Evolutionary conservation across 1,140 invertebrate genomes (phyloP).

Genomic region (Drosophila sp.): DNA sequence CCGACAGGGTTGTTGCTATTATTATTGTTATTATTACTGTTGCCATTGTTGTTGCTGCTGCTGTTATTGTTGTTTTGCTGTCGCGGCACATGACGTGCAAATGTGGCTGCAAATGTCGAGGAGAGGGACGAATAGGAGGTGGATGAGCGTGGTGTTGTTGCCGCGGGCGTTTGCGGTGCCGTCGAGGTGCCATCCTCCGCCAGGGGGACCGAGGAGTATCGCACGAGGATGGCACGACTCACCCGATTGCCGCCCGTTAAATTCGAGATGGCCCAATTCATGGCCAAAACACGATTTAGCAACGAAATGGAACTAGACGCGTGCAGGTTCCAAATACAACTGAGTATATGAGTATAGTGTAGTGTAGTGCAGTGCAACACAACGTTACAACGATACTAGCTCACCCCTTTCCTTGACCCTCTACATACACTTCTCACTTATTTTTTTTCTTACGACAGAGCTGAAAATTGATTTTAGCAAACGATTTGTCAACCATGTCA

Average conservation of each 20-base stretch:
- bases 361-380: not conserved
- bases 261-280: conserved; percentile 84
- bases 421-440: conserved; percentile 1
- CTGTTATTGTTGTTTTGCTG: conserved; percentile 52
- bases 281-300: conserved; percentile 37
- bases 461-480: conserved; percentile 68
- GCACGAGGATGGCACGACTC: conserved; percentile 81
- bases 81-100: conserved; percentile 65
- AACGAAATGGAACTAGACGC: conserved; percentile 41
- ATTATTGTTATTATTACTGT: conserved; percentile 7
- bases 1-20: not conserved
- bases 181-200: conserved; percentile 68
- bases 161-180: conserved; percentile 83
- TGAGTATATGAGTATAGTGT: conserved; percentile 43
- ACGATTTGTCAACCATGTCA: conserved; percentile 64
- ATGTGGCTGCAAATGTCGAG: conserved; percentile 85
- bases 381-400: no score
- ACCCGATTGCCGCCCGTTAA: conserved; percentile 82
- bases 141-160: conserved; percentile 56
- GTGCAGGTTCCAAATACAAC: conserved; percentile 55
- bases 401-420: not conserved
- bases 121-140: conserved; percentile 84
- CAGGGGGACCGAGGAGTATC: conserved; percentile 79
- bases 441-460: conserved; percentile 29
- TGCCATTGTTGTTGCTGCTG: conserved; percentile 22